A percentile compares a stretch with the other conserved stretches of the same genome.
Conservation (phyloP, 2,888 invertebrate species). For the Junonia oenone region DNA sequence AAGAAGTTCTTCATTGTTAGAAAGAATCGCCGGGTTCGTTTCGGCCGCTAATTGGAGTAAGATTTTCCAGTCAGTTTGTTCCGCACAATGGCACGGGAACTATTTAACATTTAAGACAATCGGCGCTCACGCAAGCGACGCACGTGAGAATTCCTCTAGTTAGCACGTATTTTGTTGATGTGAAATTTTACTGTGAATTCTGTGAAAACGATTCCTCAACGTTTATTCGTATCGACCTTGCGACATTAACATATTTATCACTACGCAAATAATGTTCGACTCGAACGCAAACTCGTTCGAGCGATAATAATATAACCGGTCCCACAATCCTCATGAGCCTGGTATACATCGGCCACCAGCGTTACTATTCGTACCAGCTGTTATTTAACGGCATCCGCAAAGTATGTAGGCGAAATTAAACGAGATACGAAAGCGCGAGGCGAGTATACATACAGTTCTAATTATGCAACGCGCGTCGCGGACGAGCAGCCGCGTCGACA, state of each 20-base stretch:
- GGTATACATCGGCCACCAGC: neutral
- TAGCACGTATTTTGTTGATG: constrained; percentile 16
- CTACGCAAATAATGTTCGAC: constrained; percentile 1
- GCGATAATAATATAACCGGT: neutral
- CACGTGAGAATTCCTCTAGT: constrained; percentile 39
- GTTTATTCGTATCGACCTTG: constrained; percentile 10
- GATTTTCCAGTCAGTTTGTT: constrained; percentile 55
- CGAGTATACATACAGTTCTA: constrained; percentile 19
- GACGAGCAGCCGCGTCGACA: constrained; percentile 51
- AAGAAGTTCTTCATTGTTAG: constrained; percentile 30
- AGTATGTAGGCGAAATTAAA: constrained; percentile 2
- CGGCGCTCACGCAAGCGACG: constrained; percentile 29
- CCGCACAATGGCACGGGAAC: constrained; percentile 58
- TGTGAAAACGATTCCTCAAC: constrained; percentile 9
- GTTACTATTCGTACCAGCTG: constrained; percentile 1
- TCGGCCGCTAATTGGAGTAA: constrained; percentile 54
- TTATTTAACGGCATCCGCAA: constrained; percentile 5
- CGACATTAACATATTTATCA: constrained; percentile 6
- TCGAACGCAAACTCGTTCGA: neutral
- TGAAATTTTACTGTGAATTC: constrained; percentile 16
- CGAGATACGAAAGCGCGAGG: constrained; percentile 10
- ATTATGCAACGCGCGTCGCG: constrained; percentile 31
- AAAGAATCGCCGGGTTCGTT: constrained; percentile 43
- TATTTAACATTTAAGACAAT: constrained; percentile 53
- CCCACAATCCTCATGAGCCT: neutral